phyloP scores from a whole-genome alignment of 2,797 vertebrate genomes.

The Betta splendens region DNA sequence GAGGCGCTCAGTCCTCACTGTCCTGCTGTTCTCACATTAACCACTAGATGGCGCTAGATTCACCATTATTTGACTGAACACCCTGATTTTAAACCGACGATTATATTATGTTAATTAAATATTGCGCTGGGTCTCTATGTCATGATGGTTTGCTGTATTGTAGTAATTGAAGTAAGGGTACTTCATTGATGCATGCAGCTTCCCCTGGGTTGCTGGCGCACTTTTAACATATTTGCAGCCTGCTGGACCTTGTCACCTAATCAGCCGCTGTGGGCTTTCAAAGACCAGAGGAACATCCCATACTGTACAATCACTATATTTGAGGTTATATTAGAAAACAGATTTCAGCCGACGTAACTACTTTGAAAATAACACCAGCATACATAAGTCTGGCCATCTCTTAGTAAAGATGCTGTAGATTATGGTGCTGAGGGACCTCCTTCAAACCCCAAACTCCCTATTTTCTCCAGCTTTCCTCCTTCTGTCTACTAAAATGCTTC shows the following conservation, averaged over 20 bases:
- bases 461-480: no score
- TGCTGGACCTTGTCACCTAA: slow-evolving; percentile 39
- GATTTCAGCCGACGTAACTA: slow-evolving; percentile 26
- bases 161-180: no score
- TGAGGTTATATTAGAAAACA: slow-evolving; percentile 37
- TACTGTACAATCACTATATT: slow-evolving; percentile 40
- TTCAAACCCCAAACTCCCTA: no score
- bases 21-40: slow-evolving; percentile 16
- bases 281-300: slow-evolving; percentile 42
- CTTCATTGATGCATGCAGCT: slow-evolving; percentile 19
- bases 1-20: no score
- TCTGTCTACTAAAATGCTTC: no score
- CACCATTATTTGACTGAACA: slow-evolving; percentile 1
- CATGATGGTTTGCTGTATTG: not conserved
- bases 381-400: no score
- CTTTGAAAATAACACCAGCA: slow-evolving; percentile 21
- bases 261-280: slow-evolving; percentile 55
- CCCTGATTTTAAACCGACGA: not conserved
- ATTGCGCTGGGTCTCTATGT: not conserved
- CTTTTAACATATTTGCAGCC: slow-evolving; percentile 51
- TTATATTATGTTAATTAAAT: not conserved
- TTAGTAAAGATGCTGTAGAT: no score
- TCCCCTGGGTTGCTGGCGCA: slow-evolving; percentile 26
- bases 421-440: no score
- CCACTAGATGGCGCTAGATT: slow-evolving; percentile 59